Conservation (phyloP, 2,113 vertebrate genomes). For the Nycticorax nycticorax region DNA sequence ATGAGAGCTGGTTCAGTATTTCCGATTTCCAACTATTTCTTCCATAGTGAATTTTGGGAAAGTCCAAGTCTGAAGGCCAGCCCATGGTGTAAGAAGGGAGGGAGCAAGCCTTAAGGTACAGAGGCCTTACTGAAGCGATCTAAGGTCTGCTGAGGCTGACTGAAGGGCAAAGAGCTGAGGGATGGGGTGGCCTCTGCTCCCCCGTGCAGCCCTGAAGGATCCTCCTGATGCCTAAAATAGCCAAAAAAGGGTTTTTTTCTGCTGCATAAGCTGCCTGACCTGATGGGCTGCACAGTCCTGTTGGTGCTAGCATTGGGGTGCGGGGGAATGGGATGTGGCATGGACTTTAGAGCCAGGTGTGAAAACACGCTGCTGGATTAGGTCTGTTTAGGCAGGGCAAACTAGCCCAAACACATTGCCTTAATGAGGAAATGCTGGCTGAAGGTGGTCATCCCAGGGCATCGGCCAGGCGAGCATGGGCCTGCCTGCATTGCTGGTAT, state of each 20-base stretch:
- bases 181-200: not conserved
- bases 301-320: not conserved
- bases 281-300: not conserved
- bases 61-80: not conserved
- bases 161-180: not conserved
- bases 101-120: not conserved
- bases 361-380: not conserved
- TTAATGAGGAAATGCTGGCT: not conserved
- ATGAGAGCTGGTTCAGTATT: not conserved
- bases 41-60: not conserved
- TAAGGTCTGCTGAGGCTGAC: not conserved
- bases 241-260: not conserved
- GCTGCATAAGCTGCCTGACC: not conserved
- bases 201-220: not conserved
- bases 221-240: not conserved
- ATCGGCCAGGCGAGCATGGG: not conserved
- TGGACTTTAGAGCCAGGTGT: not conserved
- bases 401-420: not conserved
- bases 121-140: not conserved
- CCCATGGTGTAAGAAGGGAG: not conserved
- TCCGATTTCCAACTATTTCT: not conserved
- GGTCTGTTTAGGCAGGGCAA: not conserved
- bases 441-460: not conserved
- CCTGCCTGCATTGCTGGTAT: not conserved
- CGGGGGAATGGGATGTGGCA: not conserved